Evolutionary conservation across 2,888 invertebrate species (phyloP).

Genomic region (Sarcophaga carnaria): DNA sequence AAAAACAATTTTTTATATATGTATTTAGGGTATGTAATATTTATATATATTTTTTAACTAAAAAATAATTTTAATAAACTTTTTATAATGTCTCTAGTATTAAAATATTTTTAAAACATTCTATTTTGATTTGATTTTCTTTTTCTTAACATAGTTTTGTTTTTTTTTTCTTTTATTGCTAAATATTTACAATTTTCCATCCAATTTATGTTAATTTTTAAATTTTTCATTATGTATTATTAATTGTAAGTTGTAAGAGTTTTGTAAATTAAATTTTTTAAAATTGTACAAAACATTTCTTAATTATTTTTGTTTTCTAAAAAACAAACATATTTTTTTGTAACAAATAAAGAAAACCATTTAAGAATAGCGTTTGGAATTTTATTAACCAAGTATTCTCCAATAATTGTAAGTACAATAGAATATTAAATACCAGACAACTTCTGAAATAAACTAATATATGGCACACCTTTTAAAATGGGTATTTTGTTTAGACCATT

Average conservation of each 20-base stretch:
- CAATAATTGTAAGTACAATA: no score
- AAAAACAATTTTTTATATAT: constrained; percentile 18
- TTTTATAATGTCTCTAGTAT: constrained; percentile 26
- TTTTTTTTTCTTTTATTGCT: background rate
- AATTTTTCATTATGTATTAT: constrained; percentile 57
- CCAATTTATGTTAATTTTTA: constrained; percentile 51
- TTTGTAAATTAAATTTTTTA: constrained; percentile 66
- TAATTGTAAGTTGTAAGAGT: constrained; percentile 65
- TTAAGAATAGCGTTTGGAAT: no score
- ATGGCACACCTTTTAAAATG: no score
- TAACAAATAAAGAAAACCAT: background rate
- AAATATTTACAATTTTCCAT: constrained; percentile 45
- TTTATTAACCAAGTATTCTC: no score
- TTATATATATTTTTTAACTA: constrained; percentile 44
- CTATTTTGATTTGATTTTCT: background rate
- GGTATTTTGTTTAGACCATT: no score
- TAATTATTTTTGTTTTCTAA: background rate
- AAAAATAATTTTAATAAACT: constrained; percentile 21
- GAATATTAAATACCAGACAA: no score
- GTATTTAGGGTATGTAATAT: constrained; percentile 47
- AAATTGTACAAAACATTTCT: constrained; percentile 64
- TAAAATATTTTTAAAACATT: background rate
- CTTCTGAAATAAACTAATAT: no score
- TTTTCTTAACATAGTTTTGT: constrained; percentile 7
- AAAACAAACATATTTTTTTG: background rate